phyloP scores from a whole-genome alignment of 2,797 vertebrate genomes.

The Ptychadena robeensis region DNA sequence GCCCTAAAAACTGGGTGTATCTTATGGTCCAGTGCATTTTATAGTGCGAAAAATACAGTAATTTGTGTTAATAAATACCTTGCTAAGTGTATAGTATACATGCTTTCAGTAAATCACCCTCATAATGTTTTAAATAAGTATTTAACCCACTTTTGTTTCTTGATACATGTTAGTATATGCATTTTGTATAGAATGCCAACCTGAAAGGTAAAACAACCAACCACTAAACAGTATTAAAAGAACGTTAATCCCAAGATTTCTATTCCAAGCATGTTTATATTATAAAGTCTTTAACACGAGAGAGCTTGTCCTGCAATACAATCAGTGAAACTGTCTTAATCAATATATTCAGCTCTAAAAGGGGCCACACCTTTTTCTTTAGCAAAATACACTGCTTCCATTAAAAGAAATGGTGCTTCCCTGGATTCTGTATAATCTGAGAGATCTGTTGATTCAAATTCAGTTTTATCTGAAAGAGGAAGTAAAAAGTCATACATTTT shows the following conservation, averaged over 20 bases:
- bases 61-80: too few relatives aligned
- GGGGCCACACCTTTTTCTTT: slow-evolving; percentile 43
- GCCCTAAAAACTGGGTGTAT: too few relatives aligned
- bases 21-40: too few relatives aligned
- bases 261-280: slow-evolving; percentile 19
- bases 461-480: slow-evolving; percentile 38
- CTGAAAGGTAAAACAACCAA: too few relatives aligned
- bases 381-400: slow-evolving; percentile 37
- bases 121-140: too few relatives aligned
- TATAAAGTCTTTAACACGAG: slow-evolving; percentile 20
- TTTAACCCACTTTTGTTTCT: too few relatives aligned
- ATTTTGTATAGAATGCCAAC: too few relatives aligned
- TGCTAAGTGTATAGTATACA: too few relatives aligned
- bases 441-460: slow-evolving; percentile 47
- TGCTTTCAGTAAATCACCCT: too few relatives aligned
- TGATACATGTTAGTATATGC: too few relatives aligned
- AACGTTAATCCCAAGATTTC: slow-evolving; percentile 19
- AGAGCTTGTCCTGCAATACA: slow-evolving; percentile 24
- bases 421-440: slow-evolving; percentile 25
- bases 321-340: slow-evolving; percentile 4
- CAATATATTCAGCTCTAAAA: slow-evolving; percentile 4
- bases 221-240: too few relatives aligned
- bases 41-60: too few relatives aligned
- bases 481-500: background rate
- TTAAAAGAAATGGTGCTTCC: slow-evolving; percentile 43